phyloP scores from a whole-genome alignment of 2,113 vertebrate genomes.

The Pycnonotus jocosus region DNA sequence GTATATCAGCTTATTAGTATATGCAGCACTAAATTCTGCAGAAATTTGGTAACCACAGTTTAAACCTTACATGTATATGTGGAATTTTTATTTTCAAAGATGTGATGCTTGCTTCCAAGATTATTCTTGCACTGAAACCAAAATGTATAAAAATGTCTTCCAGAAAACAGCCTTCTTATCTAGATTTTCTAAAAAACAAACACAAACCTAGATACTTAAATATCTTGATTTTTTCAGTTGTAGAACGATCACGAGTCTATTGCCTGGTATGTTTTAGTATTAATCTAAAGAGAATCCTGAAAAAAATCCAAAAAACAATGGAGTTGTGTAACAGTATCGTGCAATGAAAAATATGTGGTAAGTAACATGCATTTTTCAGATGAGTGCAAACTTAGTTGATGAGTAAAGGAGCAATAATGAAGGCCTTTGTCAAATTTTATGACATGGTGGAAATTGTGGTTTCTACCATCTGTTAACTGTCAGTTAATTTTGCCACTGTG shows the following conservation, averaged over 20 bases:
- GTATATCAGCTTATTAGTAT: background rate
- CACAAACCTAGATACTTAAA: background rate
- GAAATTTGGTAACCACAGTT: background rate
- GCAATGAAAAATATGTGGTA: background rate
- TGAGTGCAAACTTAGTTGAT: background rate
- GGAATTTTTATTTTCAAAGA: background rate
- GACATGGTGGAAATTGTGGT: background rate
- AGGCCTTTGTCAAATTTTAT: background rate
- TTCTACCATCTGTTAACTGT: background rate
- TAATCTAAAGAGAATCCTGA: background rate
- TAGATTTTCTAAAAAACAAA: background rate
- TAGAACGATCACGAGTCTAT: background rate
- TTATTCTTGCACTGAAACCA: background rate
- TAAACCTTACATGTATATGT: background rate
- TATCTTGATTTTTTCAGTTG: background rate
- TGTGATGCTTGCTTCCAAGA: background rate
- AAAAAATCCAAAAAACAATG: background rate
- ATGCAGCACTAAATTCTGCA: background rate
- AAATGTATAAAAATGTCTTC: background rate
- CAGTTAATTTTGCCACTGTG: background rate
- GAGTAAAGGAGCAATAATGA: background rate
- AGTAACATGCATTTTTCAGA: background rate
- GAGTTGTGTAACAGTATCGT: background rate
- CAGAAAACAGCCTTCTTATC: background rate
- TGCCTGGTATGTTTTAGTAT: background rate